Evolutionary conservation across 1,140 invertebrate species (phyloP), one percentile per base, ranked within the genome.

Genomic region (Drosophila orosa): DNA sequence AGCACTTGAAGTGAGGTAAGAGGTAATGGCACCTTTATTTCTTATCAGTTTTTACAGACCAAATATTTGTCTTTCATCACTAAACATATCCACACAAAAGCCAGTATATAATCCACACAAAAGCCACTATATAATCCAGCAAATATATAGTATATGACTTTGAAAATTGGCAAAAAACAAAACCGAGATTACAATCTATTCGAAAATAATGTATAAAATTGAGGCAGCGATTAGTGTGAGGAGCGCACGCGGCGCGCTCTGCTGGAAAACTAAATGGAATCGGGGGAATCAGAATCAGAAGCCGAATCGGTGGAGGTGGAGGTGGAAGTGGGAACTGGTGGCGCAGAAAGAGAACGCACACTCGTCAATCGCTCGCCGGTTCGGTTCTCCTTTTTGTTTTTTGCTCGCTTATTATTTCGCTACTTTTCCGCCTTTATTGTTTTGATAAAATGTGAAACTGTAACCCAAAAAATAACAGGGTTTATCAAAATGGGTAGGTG

Each of bases 401-500:
- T 67, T 44, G 29, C n/a, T 31, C 31, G 29, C 50, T 54, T 54
- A 35, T 54, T 54, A 54, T 54, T 54, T 54, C 31, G 50, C 50
- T 54, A 35, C 31, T 54, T 31, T 54, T 22, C 31, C 27, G 37
- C n/a, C 22, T 39, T 68, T 56, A 29, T 22, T 77, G 50, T 73
- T 72, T 54, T 83, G 84, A 87, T 87, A 87, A 87, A 73, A 76
- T 68, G 74, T 44, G 69, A 78, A 78, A 76, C 48, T 79, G 85
- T 66, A 76, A 63, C 75, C 66, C 63, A 50, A 83, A 74, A 74
- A 87, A 79, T 82, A 79, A 65, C 75, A 71, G 62, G 67, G 66
- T 69, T 89, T 82, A 62, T 74, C 52, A 75, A 56, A 52, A 22
- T 56, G 31, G 13, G 45, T 31, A 17, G 12, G 35, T 17, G 10